Evolutionary conservation across 2,888 invertebrate species (phyloP).

Genomic region (Uropetala carovei): DNA sequence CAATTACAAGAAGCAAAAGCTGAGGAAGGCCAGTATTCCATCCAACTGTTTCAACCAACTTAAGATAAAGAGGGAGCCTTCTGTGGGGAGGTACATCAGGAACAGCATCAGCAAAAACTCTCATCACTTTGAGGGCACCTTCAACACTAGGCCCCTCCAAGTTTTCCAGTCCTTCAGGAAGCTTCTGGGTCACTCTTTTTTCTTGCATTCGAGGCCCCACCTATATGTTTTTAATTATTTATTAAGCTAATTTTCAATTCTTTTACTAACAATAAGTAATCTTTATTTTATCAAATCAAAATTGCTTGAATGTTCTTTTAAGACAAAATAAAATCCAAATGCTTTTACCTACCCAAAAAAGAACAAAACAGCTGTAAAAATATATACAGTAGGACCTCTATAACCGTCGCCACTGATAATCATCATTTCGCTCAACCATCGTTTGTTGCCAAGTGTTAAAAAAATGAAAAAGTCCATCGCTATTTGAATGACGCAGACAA

Average conservation of each 20-base stretch:
- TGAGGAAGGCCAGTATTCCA: constrained; percentile 78
- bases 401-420: no score
- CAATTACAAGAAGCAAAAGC: constrained; percentile 84
- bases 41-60: constrained; percentile 84
- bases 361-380: background rate
- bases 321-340: background rate
- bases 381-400: no score
- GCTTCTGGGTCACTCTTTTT: constrained; percentile 70
- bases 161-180: constrained; percentile 74
- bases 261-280: no score
- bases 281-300: no score
- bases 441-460: no score
- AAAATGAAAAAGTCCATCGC: no score
- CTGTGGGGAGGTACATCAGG: constrained; percentile 96
- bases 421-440: no score
- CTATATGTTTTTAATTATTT: background rate
- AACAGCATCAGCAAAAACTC: constrained; percentile 94
- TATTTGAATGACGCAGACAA: no score
- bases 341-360: background rate
- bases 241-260: no score
- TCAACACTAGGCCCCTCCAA: constrained; percentile 28
- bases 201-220: constrained; percentile 47
- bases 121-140: constrained; percentile 77
- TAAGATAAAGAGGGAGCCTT: constrained; percentile 86
- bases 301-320: no score